Base-by-base conservation (phyloP, 2,113 vertebrate genomes). In the Archilochus colubris region DNA sequence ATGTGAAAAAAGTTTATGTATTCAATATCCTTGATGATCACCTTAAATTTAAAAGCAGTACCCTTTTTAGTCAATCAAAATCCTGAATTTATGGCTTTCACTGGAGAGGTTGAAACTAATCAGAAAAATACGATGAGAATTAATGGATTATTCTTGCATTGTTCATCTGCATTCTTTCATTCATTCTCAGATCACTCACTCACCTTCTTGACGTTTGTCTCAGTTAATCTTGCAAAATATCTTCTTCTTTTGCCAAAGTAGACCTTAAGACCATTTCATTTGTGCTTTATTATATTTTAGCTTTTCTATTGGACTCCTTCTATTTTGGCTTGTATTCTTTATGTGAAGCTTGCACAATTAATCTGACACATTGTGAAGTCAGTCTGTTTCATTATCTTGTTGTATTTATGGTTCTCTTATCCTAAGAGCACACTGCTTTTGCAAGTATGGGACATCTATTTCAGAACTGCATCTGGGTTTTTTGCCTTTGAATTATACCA, bases 101-200 rank as follows among this genome's bases (percentile, higher is more conserved):
- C 51, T 66, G 51, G 46, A 88, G 53, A 83, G 23, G 30, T 70
- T 54, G 85, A 91, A 90, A 91, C 48, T 78, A 78, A 88, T 33
- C 8, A 59, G 57, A 83, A 53, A 77, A 93, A 69, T 3, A 67
- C 28, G 23, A 80, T 55, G 16, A 82, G 68, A 79, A 93, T 81
- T 86, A 95, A 94, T 90, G 64, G 61, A 91, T 95, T 80, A 88
- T 10, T 36, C 76, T 94, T 74, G 9, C 40, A 81, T 40, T 94
- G 78, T 86, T 94, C 89, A 78, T 46, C 61, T 4, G 1, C 14
- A 8, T 74, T 86, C 85, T 44, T 77, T 83, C 82, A 73, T 78
- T 93, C 62, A 78, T 67, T 74, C 69, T 91, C 55, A 77, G 53
- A 85, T 91, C 59, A 59, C 46, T 83, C 61, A 68, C 19, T 89